Conservation (phyloP, 30 jellyfish, hydroid and myxozoan species). For the Turritopsis rubra region DNA sequence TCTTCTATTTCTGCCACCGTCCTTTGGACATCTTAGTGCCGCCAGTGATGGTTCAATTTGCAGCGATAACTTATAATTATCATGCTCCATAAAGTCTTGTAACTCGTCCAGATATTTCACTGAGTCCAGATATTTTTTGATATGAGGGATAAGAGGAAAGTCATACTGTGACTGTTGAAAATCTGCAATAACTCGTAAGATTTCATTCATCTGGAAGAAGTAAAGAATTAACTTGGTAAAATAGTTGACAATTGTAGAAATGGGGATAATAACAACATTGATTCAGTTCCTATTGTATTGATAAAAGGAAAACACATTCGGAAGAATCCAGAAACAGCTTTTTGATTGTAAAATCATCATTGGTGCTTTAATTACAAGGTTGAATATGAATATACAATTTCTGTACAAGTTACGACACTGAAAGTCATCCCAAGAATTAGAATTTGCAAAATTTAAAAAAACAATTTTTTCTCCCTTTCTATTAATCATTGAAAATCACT, state of each 20-base stretch:
- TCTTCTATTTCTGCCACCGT: conserved; percentile 27
- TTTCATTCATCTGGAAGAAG: conserved; percentile 76
- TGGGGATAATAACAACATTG: too few relatives aligned
- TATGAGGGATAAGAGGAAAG: conserved; percentile 8
- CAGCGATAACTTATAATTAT: conserved; percentile 68
- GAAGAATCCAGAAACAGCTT: not conserved
- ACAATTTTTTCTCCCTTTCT: too few relatives aligned
- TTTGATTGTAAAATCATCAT: too few relatives aligned
- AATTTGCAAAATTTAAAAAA: too few relatives aligned
- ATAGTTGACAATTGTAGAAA: too few relatives aligned
- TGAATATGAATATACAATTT: too few relatives aligned
- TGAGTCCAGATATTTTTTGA: conserved; percentile 59
- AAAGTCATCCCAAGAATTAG: too few relatives aligned
- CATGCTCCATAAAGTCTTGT: conserved; percentile 85
- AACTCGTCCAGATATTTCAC: conserved; percentile 79
- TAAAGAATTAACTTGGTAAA: too few relatives aligned
- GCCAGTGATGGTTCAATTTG: conserved; percentile 60
- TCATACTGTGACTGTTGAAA: conserved; percentile 68
- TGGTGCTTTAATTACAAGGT: too few relatives aligned
- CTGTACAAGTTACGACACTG: too few relatives aligned
- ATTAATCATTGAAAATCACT: too few relatives aligned
- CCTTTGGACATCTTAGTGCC: conserved; percentile 1
- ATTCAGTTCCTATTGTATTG: not conserved
- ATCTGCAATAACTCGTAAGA: conserved; percentile 61
- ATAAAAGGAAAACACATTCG: not conserved